Conservation (phyloP, 64 coral and sea anemone genomes). For the Orbicella faveolata region DNA sequence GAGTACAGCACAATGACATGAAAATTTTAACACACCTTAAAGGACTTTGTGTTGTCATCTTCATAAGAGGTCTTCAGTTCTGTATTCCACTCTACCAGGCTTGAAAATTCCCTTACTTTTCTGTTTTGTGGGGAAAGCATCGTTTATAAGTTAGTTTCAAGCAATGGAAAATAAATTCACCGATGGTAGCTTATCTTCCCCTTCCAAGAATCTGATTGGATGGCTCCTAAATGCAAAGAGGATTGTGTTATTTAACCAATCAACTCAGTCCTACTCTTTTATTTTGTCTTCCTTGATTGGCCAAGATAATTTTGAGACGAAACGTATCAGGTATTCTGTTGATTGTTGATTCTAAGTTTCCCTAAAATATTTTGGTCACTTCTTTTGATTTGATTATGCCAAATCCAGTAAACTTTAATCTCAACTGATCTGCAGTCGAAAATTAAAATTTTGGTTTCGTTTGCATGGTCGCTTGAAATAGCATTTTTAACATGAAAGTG, state of each 20-base stretch:
- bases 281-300: conserved; percentile 11
- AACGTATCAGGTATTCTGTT: conserved; percentile 26
- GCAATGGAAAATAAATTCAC: conserved; percentile 32
- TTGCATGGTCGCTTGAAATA: too few species aligned
- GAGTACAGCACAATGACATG: neutral
- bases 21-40: conserved; percentile 7
- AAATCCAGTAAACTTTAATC: neutral
- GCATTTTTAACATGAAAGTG: too few species aligned
- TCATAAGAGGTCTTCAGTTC: neutral
- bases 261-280: neutral
- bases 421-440: too few species aligned
- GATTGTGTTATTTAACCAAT: conserved; percentile 35
- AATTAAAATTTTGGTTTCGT: too few species aligned
- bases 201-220: conserved; percentile 19
- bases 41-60: neutral
- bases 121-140: neutral
- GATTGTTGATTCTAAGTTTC: neutral
- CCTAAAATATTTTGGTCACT: conserved; percentile 16
- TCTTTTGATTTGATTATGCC: neutral
- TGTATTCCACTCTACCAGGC: neutral
- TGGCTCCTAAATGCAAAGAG: conserved; percentile 5
- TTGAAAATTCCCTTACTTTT: neutral
- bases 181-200: conserved; percentile 15
- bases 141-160: neutral
- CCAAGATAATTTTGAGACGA: neutral